Conservation (phyloP, 2,113 vertebrate species). For the Ancistrus triradiatus region DNA sequence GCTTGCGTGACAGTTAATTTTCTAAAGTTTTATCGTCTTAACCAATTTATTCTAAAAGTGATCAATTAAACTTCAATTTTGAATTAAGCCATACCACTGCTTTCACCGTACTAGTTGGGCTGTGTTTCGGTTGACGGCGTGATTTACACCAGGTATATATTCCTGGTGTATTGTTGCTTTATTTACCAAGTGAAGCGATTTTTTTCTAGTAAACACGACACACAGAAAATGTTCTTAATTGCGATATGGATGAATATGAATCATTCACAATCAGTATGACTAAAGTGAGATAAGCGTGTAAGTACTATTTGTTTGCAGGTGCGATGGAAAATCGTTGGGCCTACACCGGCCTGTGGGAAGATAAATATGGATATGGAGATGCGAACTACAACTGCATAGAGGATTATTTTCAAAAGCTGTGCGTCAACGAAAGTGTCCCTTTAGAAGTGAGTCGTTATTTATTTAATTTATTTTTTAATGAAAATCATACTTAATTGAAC, state of each 20-base stretch:
- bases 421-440: not conserved
- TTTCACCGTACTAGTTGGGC: no score
- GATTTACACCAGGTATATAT: slow-evolving; percentile 1
- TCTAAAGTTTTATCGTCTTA: no score
- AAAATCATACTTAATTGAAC: no score
- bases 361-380: not conserved
- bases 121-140: not conserved
- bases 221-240: not conserved
- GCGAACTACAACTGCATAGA: not conserved
- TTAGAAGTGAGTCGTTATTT: not conserved
- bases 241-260: not conserved
- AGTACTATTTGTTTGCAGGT: not conserved
- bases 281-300: no score
- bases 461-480: no score
- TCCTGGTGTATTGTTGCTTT: not conserved
- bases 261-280: not conserved
- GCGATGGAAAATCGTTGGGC: not conserved
- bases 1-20: no score
- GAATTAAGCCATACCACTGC: no score
- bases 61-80: no score
- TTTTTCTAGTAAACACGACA: no score
- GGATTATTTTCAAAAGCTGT: not conserved
- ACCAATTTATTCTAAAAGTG: no score
- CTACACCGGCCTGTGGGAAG: not conserved
- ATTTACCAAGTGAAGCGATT: not conserved